Base-by-base conservation (phyloP, 2,113 vertebrate genomes). In the Crotalus tigris region DNA sequence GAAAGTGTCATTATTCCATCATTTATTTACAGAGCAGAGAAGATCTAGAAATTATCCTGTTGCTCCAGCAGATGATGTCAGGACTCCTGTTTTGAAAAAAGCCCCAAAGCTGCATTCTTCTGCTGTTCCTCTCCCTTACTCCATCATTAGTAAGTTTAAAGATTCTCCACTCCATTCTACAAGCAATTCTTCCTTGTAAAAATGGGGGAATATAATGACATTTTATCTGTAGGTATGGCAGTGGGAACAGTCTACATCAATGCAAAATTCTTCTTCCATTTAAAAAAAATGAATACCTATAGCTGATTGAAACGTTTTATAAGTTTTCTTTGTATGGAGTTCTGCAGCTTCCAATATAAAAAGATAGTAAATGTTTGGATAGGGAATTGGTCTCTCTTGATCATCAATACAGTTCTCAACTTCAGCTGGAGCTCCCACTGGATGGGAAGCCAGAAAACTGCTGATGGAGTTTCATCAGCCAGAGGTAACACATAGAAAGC, bases 61-160 rank as follows among this genome's bases (percentile, higher is more conserved):
- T 26, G 29, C 15, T 24, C 26, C 46, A n/a, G 58, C 17, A 11
- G 89, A 90, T 2, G 89, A 90, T 53, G 26, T 21, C 26, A 61
- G 64, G 8, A n/a, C 8, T 69, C 46, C 89, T 51, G 26, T n/a
- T 33, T 19, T 90, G 46, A 46, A 69, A 90, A 90, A 90, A 59
- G 46, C 0, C 26, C 59, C 89, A n/a, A 64, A 69, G 26, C 26
- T 53, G 6, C 29, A n/a, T 1, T 33, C 89, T 19, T 49, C 26
- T n/a, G 26, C 44, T 29, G 15, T 69, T 49, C 89, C 89, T 2
- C 12, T 29, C 29, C 89, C 23, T 17, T 90, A 90, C 89, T 69
- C 7, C 46, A 53, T 59, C 29, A 29, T 90, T 93, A 97, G 98
- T 98, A 94, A 92, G 97, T 94, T 26, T 64, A 39, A 85, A 87